Evolutionary conservation across 2,113 vertebrate genomes (phyloP).

Genomic region (Paratilapia polleni): DNA sequence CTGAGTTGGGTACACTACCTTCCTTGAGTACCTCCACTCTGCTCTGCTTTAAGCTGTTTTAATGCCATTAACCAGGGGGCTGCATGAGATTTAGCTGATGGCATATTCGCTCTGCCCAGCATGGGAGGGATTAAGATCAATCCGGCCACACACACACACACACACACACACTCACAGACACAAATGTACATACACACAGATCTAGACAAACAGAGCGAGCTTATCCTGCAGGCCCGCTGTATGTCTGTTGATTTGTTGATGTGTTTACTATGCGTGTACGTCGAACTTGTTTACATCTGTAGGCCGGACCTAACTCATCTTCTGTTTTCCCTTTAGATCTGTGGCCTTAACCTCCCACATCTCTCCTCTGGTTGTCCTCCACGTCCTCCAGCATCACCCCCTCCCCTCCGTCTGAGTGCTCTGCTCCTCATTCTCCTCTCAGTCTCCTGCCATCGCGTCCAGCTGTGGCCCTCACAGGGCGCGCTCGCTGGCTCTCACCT

Average conservation of each 20-base stretch:
- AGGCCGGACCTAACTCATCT: neutral
- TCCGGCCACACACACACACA: constrained; percentile 28
- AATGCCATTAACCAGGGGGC: constrained; percentile 64
- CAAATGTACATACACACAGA: neutral
- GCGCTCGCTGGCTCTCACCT: constrained; percentile 91
- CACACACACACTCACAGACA: constrained; percentile 3
- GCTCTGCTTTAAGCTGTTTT: constrained; percentile 53
- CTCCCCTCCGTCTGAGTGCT: neutral
- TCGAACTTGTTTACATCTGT: constrained; percentile 51
- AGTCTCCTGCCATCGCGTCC: constrained; percentile 75
- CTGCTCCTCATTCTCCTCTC: constrained; percentile 63
- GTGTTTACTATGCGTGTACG: constrained; percentile 41
- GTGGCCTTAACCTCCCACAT: constrained; percentile 59
- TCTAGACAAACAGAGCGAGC: constrained; percentile 48
- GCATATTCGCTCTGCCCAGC: constrained; percentile 44
- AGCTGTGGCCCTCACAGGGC: constrained; percentile 92
- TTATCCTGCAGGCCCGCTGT: constrained; percentile 62
- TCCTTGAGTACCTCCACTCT: neutral
- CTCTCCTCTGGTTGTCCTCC: constrained; percentile 25
- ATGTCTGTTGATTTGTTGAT: constrained; percentile 56
- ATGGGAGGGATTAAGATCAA: constrained; percentile 62
- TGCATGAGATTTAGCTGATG: constrained; percentile 31
- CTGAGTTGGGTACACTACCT: constrained; percentile 37
- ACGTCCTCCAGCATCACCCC: neutral
- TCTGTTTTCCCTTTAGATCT: constrained; percentile 37